Evolutionary conservation across 2,797 vertebrate genomes (phyloP).

Genomic region (Sebastes ruberrimus): DNA sequence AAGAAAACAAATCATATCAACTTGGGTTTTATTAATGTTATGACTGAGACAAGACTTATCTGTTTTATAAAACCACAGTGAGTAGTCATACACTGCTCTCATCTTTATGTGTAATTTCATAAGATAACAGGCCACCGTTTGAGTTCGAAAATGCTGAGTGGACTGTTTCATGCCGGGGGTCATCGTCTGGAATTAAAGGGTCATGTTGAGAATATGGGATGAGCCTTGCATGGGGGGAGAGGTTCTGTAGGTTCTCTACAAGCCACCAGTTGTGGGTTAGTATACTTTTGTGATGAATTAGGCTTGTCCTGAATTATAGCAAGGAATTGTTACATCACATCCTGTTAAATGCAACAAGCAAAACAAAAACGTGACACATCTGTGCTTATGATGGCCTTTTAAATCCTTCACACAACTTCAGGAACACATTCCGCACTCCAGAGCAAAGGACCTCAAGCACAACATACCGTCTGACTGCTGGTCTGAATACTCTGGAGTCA

Average conservation of each 20-base stretch:
- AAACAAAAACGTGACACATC: slow-evolving; percentile 47
- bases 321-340: slow-evolving; percentile 22
- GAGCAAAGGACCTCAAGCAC: slow-evolving; percentile 54
- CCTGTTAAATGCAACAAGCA: slow-evolving; percentile 64
- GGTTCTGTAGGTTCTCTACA: slow-evolving; percentile 7
- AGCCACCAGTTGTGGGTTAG: slow-evolving; percentile 43
- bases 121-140: neutral
- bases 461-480: slow-evolving; percentile 83
- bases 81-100: neutral
- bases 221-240: neutral
- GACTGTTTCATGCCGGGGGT: neutral
- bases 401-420: slow-evolving; percentile 42
- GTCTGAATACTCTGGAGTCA: slow-evolving; percentile 84
- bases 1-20: slow-evolving; percentile 17
- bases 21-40: neutral
- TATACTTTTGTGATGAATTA: slow-evolving; percentile 41
- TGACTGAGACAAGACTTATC: neutral
- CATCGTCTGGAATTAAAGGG: neutral
- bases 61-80: slow-evolving; percentile 8
- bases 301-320: slow-evolving; percentile 9
- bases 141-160: neutral
- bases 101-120: neutral
- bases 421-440: slow-evolving; percentile 65
- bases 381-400: slow-evolving; percentile 17
- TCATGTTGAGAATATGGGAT: slow-evolving; percentile 12